These are phyloP conservation scores for Urocolius indicus DNA, from an alignment of 2,113 vertebrate genomes.

Conservation along the genomic window DNA sequence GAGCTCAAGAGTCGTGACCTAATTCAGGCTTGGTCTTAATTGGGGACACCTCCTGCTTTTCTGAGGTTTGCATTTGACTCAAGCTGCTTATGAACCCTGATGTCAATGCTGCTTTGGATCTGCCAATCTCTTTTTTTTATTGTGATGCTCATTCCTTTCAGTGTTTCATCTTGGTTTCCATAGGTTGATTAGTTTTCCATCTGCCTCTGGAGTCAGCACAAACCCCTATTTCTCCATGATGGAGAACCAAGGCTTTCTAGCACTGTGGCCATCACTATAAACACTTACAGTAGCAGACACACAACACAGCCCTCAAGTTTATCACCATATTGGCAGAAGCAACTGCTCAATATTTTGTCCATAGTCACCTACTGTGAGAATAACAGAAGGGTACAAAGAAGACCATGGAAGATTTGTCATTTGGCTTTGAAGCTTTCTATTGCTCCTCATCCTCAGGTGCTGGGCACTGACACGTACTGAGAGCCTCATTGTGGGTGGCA, in stretches of 20 bases:
- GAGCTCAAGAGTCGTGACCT: neutral
- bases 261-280: neutral
- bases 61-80: neutral
- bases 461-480: neutral
- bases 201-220: neutral
- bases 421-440: neutral
- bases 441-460: neutral
- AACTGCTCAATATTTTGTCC: neutral
- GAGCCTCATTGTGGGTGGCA: neutral
- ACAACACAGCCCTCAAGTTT: neutral
- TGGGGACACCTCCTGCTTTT: neutral
- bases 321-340: neutral
- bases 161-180: neutral
- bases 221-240: neutral
- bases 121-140: neutral
- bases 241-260: neutral
- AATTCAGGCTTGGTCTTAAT: neutral
- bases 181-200: neutral
- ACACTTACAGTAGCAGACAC: neutral
- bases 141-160: neutral
- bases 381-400: neutral
- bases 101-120: neutral
- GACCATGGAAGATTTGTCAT: neutral
- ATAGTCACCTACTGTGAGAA: rapidly evolving
- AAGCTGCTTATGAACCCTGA: neutral